These are phyloP conservation scores for Notarius quadriscutis DNA, from an alignment of 2,113 vertebrate species.

Conservation along the genomic window DNA sequence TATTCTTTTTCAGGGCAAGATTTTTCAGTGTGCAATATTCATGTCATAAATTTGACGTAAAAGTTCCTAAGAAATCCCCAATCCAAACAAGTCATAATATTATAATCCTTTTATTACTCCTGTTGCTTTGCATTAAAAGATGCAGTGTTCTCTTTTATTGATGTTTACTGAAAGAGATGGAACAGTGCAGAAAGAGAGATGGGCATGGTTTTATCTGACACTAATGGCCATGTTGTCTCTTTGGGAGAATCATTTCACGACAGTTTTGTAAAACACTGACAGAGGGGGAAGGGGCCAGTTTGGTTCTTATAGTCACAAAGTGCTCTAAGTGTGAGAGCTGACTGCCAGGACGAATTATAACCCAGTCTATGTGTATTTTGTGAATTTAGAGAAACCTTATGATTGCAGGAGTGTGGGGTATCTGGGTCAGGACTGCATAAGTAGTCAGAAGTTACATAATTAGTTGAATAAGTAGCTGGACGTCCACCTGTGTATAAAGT, in stretches of 20 bases:
- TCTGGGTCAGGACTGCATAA: background rate
- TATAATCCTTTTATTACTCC: slow-evolving; percentile 9
- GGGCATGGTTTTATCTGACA: slow-evolving; percentile 41
- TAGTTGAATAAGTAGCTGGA: background rate
- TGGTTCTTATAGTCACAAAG: background rate
- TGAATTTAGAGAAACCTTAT: background rate
- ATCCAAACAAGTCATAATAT: background rate
- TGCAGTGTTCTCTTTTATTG: slow-evolving; percentile 29
- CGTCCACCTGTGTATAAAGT: background rate
- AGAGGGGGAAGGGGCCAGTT: background rate
- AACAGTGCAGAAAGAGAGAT: slow-evolving; percentile 25
- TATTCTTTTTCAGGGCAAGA: background rate
- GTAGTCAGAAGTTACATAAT: background rate
- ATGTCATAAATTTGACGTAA: background rate
- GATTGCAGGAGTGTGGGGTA: background rate
- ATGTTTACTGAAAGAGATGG: slow-evolving; percentile 38
- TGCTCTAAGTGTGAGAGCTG: background rate
- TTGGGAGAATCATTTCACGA: slow-evolving; percentile 13
- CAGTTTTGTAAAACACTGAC: slow-evolving; percentile 1
- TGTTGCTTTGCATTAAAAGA: slow-evolving; percentile 10
- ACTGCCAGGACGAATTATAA: background rate
- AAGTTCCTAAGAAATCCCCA: background rate
- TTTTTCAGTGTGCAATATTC: background rate
- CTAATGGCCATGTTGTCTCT: slow-evolving; percentile 38
- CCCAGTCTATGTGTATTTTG: background rate